A percentile compares a stretch with the other conserved stretches of the same genome.
phyloP scores from a whole-genome alignment of 2,888 invertebrate genomes.

The Coleophora flavipennella region DNA sequence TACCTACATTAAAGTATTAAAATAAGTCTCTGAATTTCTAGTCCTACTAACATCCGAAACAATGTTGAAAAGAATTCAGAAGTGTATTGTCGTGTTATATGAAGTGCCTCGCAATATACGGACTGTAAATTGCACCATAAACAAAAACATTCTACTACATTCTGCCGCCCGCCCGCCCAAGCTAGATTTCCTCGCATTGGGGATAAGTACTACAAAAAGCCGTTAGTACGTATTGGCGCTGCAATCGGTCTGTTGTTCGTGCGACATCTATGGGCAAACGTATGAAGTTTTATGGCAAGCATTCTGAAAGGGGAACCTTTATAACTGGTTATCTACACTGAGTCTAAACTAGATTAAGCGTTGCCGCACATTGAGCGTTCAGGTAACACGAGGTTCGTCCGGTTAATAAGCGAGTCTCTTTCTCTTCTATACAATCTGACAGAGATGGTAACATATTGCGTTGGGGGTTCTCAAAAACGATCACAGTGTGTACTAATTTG shows the following conservation, averaged over 20 bases:
- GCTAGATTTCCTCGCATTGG: conserved; percentile 24
- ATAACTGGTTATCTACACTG: too few relatives aligned
- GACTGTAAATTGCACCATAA: conserved; percentile 65
- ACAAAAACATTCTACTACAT: conserved; percentile 60
- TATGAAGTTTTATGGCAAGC: conserved; percentile 31
- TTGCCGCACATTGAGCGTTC: too few relatives aligned
- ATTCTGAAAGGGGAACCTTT: background rate
- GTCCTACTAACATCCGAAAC: conserved; percentile 11
- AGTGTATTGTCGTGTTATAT: conserved; percentile 55
- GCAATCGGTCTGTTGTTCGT: conserved; percentile 13
- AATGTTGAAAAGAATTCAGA: conserved; percentile 37
- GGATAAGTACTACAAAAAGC: conserved; percentile 24
- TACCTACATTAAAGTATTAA: too few relatives aligned
- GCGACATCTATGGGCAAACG: conserved; percentile 44
- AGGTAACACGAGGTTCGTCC: too few relatives aligned
- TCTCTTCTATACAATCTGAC: too few relatives aligned
- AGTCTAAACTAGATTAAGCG: too few relatives aligned
- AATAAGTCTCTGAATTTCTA: too few relatives aligned
- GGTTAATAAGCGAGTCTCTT: too few relatives aligned
- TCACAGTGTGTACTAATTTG: too few relatives aligned
- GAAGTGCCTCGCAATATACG: conserved; percentile 59
- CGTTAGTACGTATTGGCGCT: conserved; percentile 24
- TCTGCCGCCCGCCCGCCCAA: conserved; percentile 27
- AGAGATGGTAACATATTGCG: too few relatives aligned
- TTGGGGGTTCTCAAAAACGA: too few relatives aligned